Conservation (phyloP, 2,113 vertebrate species). For the Balaeniceps rex region DNA sequence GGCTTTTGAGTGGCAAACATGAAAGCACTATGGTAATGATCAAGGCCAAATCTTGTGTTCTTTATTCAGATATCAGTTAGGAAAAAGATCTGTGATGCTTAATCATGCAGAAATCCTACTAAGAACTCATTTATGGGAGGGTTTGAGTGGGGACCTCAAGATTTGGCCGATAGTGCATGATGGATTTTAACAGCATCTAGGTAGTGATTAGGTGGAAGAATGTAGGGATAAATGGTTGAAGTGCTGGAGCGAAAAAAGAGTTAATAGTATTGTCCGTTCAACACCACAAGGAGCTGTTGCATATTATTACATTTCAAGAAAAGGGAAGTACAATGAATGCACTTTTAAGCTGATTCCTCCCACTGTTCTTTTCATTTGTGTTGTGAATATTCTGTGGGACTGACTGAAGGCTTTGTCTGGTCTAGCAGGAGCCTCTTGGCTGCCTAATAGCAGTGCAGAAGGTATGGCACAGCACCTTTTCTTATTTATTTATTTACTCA, state of each 20-base stretch:
- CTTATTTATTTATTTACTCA: neutral
- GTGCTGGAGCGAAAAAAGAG: neutral
- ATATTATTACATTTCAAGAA: slow-evolving; percentile 11
- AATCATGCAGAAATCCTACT: slow-evolving; percentile 15
- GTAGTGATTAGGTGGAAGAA: slow-evolving; percentile 12
- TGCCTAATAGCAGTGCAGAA: neutral
- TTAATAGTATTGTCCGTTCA: neutral
- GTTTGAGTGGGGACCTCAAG: neutral
- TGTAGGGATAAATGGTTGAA: neutral
- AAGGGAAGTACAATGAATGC: neutral
- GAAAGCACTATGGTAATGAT: slow-evolving; percentile 31
- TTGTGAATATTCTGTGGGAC: slow-evolving; percentile 16
- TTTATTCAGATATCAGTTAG: neutral
- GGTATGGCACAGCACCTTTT: neutral
- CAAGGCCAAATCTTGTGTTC: neutral
- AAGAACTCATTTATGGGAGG: neutral
- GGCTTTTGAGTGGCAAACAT: slow-evolving; percentile 5
- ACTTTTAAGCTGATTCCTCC: slow-evolving; percentile 33
- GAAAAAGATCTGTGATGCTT: neutral
- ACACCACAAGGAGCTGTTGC: neutral
- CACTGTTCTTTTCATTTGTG: slow-evolving; percentile 44
- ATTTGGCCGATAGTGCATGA: neutral
- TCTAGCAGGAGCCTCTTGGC: neutral
- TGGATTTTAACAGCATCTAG: neutral
- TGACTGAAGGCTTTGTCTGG: slow-evolving; percentile 15